These are phyloP conservation scores for Paragorgia papillata DNA, from an alignment of 92 coral and sea anemone genomes.

Conservation along the genomic window DNA sequence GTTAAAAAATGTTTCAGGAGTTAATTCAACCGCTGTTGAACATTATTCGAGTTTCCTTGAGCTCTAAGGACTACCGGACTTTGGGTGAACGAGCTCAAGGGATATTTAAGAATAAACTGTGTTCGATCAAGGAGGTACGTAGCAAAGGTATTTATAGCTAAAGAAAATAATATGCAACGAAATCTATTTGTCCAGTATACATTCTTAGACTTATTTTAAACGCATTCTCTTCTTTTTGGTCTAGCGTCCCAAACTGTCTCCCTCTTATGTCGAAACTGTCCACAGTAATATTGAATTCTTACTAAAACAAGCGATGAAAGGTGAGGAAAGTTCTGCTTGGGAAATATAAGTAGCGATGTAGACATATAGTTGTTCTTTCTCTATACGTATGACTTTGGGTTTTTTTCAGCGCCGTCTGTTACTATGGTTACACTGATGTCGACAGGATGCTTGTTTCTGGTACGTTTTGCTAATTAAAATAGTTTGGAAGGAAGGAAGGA, in stretches of 20 bases:
- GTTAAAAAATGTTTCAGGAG: slow-evolving; percentile 50
- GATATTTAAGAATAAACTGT: slow-evolving; percentile 78
- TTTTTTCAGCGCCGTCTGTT: slow-evolving; percentile 74
- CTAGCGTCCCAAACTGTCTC: slow-evolving; percentile 68
- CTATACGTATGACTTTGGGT: neutral
- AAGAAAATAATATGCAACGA: too few relatives aligned
- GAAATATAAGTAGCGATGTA: neutral
- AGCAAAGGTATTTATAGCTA: neutral
- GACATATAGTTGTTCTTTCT: neutral
- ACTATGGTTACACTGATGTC: slow-evolving; percentile 72
- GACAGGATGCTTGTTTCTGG: slow-evolving; percentile 86
- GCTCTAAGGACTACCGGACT: slow-evolving; percentile 72
- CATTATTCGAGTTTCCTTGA: slow-evolving; percentile 68
- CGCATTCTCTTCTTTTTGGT: neutral
- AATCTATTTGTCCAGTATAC: too few relatives aligned
- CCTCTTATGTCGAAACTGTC: slow-evolving; percentile 58
- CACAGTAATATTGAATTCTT: slow-evolving; percentile 70
- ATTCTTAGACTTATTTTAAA: neutral
- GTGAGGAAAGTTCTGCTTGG: slow-evolving; percentile 29
- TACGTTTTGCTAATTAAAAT: too few relatives aligned
- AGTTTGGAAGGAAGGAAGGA: too few relatives aligned
- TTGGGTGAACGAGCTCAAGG: slow-evolving; percentile 89
- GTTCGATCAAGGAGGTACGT: slow-evolving; percentile 78
- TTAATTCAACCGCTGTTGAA: slow-evolving; percentile 76
- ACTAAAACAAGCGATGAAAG: slow-evolving; percentile 71